Conservation (phyloP, 1,140 invertebrate genomes). For the Akabosia matsudoensis region DNA sequence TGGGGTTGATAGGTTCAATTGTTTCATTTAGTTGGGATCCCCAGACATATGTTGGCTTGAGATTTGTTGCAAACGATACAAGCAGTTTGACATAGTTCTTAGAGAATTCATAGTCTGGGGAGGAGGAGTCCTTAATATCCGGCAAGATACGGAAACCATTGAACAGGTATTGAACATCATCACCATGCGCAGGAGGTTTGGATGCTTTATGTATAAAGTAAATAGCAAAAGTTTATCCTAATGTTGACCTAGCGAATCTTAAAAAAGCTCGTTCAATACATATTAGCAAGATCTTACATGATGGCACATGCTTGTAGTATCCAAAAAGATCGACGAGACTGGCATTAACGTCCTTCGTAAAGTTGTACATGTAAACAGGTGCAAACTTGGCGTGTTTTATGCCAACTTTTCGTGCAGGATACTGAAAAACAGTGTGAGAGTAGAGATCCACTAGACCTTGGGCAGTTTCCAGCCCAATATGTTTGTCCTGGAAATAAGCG, state of each 20-base stretch:
- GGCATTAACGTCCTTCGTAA: neutral
- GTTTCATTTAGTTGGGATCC: neutral
- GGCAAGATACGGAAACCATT: neutral
- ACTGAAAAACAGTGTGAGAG: neutral
- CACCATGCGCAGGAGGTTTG: neutral
- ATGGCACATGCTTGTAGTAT: neutral
- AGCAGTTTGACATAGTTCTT: neutral
- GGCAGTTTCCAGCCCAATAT: neutral
- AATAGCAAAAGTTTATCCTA: neutral
- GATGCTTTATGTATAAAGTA: neutral
- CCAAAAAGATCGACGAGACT: neutral
- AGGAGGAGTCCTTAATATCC: neutral
- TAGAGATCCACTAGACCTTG: neutral
- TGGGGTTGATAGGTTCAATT: neutral
- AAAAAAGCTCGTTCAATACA: neutral
- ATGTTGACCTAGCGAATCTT: neutral
- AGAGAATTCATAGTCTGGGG: constrained; percentile 3
- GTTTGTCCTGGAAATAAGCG: constrained; percentile 12
- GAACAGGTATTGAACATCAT: neutral
- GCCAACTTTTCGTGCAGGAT: neutral
- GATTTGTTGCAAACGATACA: neutral
- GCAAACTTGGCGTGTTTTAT: constrained; percentile 3
- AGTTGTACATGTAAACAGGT: neutral
- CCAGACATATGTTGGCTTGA: neutral
- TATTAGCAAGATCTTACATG: neutral